Percentiles rank a stretch among this genome's conserved stretches.
Evolutionary conservation across 2,888 invertebrate species (phyloP).

Genomic region (Standfussiana lucernea): DNA sequence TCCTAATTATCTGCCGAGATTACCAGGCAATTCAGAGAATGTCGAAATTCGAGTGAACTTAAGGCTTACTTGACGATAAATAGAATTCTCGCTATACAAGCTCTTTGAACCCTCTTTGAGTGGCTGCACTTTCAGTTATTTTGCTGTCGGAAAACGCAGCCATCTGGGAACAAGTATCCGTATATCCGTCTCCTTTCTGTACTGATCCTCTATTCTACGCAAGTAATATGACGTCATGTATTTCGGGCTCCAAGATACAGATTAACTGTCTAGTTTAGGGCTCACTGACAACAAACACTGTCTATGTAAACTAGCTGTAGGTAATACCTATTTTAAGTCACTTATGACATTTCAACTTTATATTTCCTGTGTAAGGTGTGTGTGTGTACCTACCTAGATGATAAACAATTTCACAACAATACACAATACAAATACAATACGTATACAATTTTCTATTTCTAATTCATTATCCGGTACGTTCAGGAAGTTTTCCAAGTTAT

Average conservation of each 20-base stretch:
- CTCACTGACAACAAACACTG: not conserved
- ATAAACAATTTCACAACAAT: too few species aligned
- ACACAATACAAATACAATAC: too few species aligned
- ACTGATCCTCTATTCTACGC: constrained; percentile 1
- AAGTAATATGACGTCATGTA: constrained; percentile 17
- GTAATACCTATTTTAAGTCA: not conserved
- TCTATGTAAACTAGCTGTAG: not conserved
- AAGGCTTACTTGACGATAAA: not conserved
- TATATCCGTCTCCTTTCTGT: constrained; percentile 2
- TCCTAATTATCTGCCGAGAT: not conserved
- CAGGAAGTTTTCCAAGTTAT: constrained; percentile 15
- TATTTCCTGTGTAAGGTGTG: not conserved
- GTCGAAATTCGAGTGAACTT: not conserved
- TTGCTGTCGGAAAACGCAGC: not conserved
- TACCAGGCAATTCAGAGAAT: not conserved
- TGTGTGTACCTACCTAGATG: not conserved
- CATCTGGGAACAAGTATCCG: not conserved
- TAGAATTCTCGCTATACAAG: constrained; percentile 16
- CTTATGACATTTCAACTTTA: not conserved
- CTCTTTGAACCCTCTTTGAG: constrained; percentile 6
- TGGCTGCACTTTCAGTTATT: constrained; percentile 15
- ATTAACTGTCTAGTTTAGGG: not conserved
- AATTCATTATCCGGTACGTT: constrained; percentile 10
- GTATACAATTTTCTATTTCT: not conserved
- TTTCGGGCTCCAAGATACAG: not conserved